Base-by-base conservation (phyloP, 2,888 invertebrate species). In the Diploptera punctata region DNA sequence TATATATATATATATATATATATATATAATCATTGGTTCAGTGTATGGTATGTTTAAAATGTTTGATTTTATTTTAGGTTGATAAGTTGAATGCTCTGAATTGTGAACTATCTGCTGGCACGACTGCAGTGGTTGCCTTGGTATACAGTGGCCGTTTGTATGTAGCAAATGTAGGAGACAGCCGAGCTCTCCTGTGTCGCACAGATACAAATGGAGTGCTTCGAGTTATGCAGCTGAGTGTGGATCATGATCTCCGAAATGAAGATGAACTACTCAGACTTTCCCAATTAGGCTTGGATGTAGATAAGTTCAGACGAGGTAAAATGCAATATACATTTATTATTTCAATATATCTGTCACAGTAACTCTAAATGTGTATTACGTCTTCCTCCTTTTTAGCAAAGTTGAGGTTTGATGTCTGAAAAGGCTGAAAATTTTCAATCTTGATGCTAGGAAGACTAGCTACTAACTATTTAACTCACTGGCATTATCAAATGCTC, bases 101-200 rank as follows among this genome's bases (percentile, higher is more conserved):
- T 79, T 87, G 88, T 70, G 92, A 94, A 78, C 84, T 97, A 0
- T 91, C 93, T 0, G 91, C 93, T 0, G 96, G 96, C 0, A 91
- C 93, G 0, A 93, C 95, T 0, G 94, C 93, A 0, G 92, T 94
- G 0, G 88, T 97, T 4, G 93, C 93, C 0, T 82, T 97, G 0
- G 90, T 95, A 5, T 90, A 91, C 76, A 88, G 90, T 72, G 88
- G 91, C 75, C 92, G 91, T 80, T 82, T 97, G 16, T 97, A 91
- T 80, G 93, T 97, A 0, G 94, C 95, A 0, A 97, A 97, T 83
- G 93, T 96, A 5, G 96, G 96, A 1, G 91, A 92, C 78, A 89
- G 92, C 31, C 84, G 96, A 76, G 95, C 94, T 0, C 81, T 96
- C 21, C 83, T 97, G 1, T 94, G 95, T 77, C 89, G 90, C 80